Evolutionary conservation across 2,797 vertebrate genomes (phyloP).

Genomic region (Cynodonichthys magdalenae): DNA sequence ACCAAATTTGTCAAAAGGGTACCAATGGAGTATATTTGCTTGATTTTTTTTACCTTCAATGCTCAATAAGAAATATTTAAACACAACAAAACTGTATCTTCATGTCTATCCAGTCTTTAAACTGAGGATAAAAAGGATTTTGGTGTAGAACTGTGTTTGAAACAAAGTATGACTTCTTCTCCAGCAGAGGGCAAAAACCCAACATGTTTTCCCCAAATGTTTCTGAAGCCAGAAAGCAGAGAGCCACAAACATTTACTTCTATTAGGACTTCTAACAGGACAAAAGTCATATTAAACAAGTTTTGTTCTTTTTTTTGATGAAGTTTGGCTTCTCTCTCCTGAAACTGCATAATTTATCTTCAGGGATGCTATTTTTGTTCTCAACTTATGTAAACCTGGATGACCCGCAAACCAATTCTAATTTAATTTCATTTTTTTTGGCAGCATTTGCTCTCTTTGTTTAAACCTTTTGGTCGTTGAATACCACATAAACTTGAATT

Average conservation of each 20-base stretch:
- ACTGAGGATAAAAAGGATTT: conserved; percentile 33
- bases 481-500: conserved; percentile 64
- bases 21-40: conserved; percentile 35
- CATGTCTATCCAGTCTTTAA: conserved; percentile 45
- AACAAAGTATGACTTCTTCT: conserved; percentile 54
- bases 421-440: conserved; percentile 39
- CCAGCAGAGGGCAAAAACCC: conserved; percentile 63
- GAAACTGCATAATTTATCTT: conserved; percentile 65
- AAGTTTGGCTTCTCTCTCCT: conserved; percentile 59
- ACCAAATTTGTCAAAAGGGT: conserved; percentile 69
- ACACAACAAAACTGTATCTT: conserved; percentile 29
- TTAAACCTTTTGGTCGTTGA: conserved; percentile 53
- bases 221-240: conserved; percentile 69
- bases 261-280: conserved; percentile 68
- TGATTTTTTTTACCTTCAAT: conserved; percentile 27
- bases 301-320: conserved; percentile 71
- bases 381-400: conserved; percentile 57
- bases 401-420: conserved; percentile 45
- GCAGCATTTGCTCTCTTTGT: conserved; percentile 59
- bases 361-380: conserved; percentile 47
- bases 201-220: conserved; percentile 78
- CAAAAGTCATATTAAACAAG: conserved; percentile 61
- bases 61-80: conserved; percentile 40
- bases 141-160: conserved; percentile 42
- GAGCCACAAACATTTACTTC: conserved; percentile 76